These are phyloP conservation scores for Pomatorhinus ruficollis DNA, from an alignment of 2,113 vertebrate species.

Conservation along the genomic window DNA sequence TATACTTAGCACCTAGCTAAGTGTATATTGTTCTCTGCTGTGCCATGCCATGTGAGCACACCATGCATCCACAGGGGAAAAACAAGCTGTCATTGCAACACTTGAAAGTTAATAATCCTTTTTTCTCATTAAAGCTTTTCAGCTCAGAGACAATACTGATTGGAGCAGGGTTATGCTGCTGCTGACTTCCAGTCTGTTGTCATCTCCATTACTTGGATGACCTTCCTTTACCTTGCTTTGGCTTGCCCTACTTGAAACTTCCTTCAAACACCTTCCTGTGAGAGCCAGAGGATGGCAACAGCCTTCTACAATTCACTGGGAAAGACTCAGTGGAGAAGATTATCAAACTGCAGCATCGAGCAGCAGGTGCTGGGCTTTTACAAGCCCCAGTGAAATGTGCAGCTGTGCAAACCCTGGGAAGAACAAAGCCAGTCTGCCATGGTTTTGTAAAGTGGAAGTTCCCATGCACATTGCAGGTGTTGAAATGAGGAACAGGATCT, in stretches of 20 bases:
- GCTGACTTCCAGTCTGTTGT: not conserved
- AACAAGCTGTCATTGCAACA: not conserved
- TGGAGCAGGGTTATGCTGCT: not conserved
- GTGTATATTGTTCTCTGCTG: not conserved
- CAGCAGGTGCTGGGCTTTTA: not conserved
- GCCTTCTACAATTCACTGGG: not conserved
- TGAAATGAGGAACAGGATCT: not conserved
- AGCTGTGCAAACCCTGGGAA: not conserved
- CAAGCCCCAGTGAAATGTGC: not conserved
- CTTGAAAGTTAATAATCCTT: not conserved
- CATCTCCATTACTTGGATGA: not conserved
- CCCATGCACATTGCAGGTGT: not conserved
- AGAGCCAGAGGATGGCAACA: conserved; percentile 23
- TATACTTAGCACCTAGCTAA: not conserved
- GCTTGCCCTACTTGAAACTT: not conserved
- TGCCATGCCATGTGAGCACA: not conserved
- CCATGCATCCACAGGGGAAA: not conserved
- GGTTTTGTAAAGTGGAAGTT: not conserved
- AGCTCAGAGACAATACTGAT: not conserved
- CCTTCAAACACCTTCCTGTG: not conserved
- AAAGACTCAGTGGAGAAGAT: not conserved
- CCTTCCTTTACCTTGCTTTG: not conserved
- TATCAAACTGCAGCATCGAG: not conserved
- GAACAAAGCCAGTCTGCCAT: not conserved
- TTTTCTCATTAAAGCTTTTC: not conserved